phyloP scores from a whole-genome alignment of 35 echinoderm and acorn worm genomes.

The Apostichopus japonicus region DNA sequence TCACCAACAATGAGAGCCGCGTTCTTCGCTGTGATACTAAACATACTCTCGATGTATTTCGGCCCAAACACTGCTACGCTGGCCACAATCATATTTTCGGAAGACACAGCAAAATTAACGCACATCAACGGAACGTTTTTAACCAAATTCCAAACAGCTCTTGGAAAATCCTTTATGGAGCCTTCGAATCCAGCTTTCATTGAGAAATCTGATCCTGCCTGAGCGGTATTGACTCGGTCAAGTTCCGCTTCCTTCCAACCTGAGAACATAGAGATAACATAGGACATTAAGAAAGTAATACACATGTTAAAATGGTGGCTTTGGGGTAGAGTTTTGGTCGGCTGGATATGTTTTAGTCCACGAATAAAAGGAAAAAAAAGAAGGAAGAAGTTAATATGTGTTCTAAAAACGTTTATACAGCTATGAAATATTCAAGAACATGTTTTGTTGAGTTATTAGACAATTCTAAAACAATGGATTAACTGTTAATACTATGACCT shows the following conservation, averaged over 20 bases:
- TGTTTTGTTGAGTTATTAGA: too few relatives aligned
- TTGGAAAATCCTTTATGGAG: conserved; percentile 77
- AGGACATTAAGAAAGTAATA: not conserved
- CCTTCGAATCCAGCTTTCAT: conserved; percentile 56
- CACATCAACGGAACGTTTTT: conserved; percentile 87
- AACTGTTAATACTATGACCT: too few relatives aligned
- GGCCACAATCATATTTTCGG: conserved; percentile 84
- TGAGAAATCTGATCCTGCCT: conserved; percentile 43
- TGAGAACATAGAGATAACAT: not conserved
- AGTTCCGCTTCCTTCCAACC: conserved; percentile 43
- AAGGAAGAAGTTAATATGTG: too few relatives aligned
- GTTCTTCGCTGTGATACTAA: conserved; percentile 68
- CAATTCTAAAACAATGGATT: too few relatives aligned
- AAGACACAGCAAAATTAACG: conserved; percentile 68
- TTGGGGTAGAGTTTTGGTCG: too few relatives aligned
- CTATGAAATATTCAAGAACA: too few relatives aligned
- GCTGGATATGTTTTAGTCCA: too few relatives aligned
- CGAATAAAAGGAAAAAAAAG: too few relatives aligned
- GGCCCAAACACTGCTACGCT: conserved; percentile 87
- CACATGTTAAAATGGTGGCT: too few relatives aligned
- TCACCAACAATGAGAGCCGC: conserved; percentile 86
- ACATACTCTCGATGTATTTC: conserved; percentile 93
- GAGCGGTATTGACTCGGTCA: not conserved
- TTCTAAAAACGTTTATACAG: too few relatives aligned
- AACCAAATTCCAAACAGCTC: conserved; percentile 70